Conservation (phyloP, 2,888 invertebrate species). For the Drosophila mettleri region DNA sequence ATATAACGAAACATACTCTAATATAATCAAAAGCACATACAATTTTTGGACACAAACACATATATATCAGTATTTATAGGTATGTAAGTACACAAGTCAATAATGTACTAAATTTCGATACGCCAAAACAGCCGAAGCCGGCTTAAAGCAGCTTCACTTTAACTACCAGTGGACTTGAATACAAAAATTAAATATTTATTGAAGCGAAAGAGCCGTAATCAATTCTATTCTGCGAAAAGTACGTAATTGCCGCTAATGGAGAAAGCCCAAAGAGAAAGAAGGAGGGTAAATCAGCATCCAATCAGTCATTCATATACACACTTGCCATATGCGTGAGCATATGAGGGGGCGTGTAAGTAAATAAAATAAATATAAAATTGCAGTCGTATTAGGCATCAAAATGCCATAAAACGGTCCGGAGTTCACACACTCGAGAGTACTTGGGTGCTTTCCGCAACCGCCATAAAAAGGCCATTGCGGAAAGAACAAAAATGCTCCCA, state of each 20-base stretch:
- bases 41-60: background rate
- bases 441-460: constrained; percentile 42
- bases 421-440: constrained; percentile 73
- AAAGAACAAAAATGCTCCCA: constrained; percentile 26
- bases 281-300: constrained; percentile 17
- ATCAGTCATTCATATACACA: constrained; percentile 59
- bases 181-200: constrained; percentile 59
- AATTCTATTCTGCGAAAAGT: constrained; percentile 60
- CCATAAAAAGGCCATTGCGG: constrained; percentile 50
- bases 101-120: constrained; percentile 34
- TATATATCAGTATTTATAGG: constrained; percentile 19
- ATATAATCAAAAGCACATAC: constrained; percentile 23
- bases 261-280: background rate
- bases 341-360: constrained; percentile 39
- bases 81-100: constrained; percentile 39
- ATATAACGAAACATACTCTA: constrained; percentile 20
- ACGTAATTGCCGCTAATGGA: constrained; percentile 74
- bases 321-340: constrained; percentile 4
- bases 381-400: constrained; percentile 74
- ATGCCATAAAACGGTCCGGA: constrained; percentile 69
- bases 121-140: constrained; percentile 19
- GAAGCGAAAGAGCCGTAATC: constrained; percentile 46
- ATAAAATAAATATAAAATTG: constrained; percentile 79
- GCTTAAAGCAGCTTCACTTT: constrained; percentile 12
- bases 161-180: constrained; percentile 23